Evolutionary conservation across 2,888 invertebrate species (phyloP).

Genomic region (Trichogramma dendrolimi): DNA sequence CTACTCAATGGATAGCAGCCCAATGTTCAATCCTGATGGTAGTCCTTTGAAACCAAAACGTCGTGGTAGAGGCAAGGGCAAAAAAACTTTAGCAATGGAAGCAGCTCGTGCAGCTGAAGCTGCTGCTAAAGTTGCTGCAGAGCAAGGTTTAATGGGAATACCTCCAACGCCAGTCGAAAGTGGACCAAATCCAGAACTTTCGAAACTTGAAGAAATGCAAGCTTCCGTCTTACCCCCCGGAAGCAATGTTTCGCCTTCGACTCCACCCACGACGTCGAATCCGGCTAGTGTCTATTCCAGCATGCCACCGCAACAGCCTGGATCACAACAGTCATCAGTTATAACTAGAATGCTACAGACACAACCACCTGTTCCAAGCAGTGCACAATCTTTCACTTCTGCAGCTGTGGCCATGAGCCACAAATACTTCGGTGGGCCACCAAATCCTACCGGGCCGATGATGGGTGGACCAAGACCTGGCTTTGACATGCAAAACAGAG

Average conservation of each 20-base stretch:
- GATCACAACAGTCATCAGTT: slow-evolving; percentile 55
- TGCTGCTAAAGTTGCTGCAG: slow-evolving; percentile 51
- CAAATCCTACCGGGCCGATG: slow-evolving; percentile 33
- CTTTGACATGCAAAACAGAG: slow-evolving; percentile 46
- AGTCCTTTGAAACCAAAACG: slow-evolving; percentile 46
- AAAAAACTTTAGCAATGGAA: slow-evolving; percentile 50
- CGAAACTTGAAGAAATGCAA: slow-evolving; percentile 32
- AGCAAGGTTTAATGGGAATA: slow-evolving; percentile 40
- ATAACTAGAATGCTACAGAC: slow-evolving; percentile 63
- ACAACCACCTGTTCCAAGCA: slow-evolving; percentile 44
- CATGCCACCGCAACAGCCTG: slow-evolving; percentile 46
- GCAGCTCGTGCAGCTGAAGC: slow-evolving; percentile 55
- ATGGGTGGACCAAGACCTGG: slow-evolving; percentile 44
- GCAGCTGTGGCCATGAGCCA: slow-evolving; percentile 51
- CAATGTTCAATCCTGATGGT: slow-evolving; percentile 44
- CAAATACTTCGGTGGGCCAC: slow-evolving; percentile 49
- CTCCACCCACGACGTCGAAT: slow-evolving; percentile 41
- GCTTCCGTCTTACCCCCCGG: slow-evolving; percentile 42
- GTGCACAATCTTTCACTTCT: slow-evolving; percentile 49
- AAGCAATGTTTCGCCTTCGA: slow-evolving; percentile 50
- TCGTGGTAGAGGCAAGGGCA: slow-evolving; percentile 50
- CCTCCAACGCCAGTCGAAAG: slow-evolving; percentile 7
- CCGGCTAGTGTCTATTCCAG: slow-evolving; percentile 44
- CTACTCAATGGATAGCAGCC: neutral
- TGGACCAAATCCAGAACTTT: slow-evolving; percentile 43